These are phyloP conservation scores for Drosophila limbata DNA, from an alignment of 2,888 invertebrate genomes.

Conservation along the genomic window DNA sequence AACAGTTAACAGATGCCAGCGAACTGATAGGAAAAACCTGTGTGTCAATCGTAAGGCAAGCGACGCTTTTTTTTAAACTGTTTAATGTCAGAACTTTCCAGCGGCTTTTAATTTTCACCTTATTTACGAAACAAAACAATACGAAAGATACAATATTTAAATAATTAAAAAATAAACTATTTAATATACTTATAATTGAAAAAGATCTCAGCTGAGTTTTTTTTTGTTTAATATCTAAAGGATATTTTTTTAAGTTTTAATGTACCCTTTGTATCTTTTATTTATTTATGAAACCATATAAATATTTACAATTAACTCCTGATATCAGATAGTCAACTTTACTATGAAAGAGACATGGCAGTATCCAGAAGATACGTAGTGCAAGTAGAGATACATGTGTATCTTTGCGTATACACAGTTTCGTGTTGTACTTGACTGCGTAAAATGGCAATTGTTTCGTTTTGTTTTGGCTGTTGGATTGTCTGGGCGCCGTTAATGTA, in stretches of 20 bases:
- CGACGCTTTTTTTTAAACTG: not conserved
- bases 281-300: too few relatives aligned
- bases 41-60: conserved; percentile 1
- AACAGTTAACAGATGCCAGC: conserved; percentile 45
- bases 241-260: not conserved
- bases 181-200: too few relatives aligned
- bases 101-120: conserved; percentile 35
- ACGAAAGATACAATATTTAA: not conserved
- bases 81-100: conserved; percentile 40
- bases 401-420: conserved; percentile 3
- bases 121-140: not conserved
- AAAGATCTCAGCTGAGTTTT: not conserved
- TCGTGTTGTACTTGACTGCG: conserved; percentile 40
- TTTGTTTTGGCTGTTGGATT: not conserved
- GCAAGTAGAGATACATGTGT: not conserved
- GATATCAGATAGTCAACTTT: not conserved
- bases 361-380: not conserved
- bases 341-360: not conserved
- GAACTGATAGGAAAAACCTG: conserved; percentile 43
- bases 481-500: conserved; percentile 45
- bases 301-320: too few relatives aligned
- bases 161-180: not conserved
- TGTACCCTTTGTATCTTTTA: not conserved
- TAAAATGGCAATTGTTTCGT: conserved; percentile 37
- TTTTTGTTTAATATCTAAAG: not conserved